Evolutionary conservation across 1,140 invertebrate genomes (phyloP), one percentile per base, ranked within the genome.

Genomic region (Parasteatoda tepidariorum): DNA sequence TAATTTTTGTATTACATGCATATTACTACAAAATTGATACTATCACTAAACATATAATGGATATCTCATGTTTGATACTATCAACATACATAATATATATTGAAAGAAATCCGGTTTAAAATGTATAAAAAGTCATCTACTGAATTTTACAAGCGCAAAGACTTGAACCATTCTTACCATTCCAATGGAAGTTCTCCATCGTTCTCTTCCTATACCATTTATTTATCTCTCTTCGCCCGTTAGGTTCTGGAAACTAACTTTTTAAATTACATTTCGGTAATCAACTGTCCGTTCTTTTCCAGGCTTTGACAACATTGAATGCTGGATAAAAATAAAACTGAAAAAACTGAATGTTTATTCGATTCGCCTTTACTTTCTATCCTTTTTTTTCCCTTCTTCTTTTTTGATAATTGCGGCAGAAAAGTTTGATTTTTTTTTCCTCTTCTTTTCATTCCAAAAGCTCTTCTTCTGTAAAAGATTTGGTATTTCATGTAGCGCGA

Each of bases 181-280:
- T 59, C 57, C 9, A 3, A 59, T 11, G 13, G n/a, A 9, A 48
- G 1, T 48, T 48, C 9, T 48, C 4, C 18, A 13, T 48, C 2
- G 3, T 59, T 59, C 24, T n/a, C n/a, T 59, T 59, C 9, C 24
- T 59, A 22, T 59, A 24, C n/a, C n/a, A n/a, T n/a, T n/a, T n/a
- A 59, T 22, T 22, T 13, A 13, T 59, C 24, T 59, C n/a, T n/a
- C 57, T 24, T 22, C 2, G 18, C 7, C 57, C 9, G 9, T n/a
- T 59, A 59, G 13, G 9, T 26, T 7, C 57, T n/a, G 18, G 18
- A 22, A 59, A 26, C 38, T 48, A 48, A 55, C 68, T 71, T 74
- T 74, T 74, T 74, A 74, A 74, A 74, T 74, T 74, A 61, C 71
- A 61, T 74, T 74, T 74, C 71, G 9, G 71, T 74, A 74, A 74